Evolutionary conservation across 1,140 invertebrate genomes (phyloP), one percentile per base, ranked within the genome.

Genomic region (Nautilus pompilius): DNA sequence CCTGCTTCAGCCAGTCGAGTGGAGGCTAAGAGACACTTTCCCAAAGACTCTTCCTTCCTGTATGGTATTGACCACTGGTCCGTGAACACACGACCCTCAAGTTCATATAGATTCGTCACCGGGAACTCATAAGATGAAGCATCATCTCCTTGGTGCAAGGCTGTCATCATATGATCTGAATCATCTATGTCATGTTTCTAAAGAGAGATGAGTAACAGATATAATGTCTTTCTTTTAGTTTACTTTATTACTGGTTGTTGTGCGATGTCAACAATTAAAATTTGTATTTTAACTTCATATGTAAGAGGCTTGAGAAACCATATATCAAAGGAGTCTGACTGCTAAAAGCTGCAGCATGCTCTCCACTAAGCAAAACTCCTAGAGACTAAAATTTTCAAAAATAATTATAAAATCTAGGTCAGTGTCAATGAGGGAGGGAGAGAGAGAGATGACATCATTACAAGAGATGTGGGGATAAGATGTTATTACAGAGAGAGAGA

Each of bases 11-110:
- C 80, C 26, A 85, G 68, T 56, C 76, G 76, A n/a, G 80, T 80
- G 51, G 84, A 81, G 54, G 84, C 79, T 51, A 82, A 54, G 20
- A 86, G 71, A 71, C 85, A 86, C 72, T 83, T 84, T 22, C 84
- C 84, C 8, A 86, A 66, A 28, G 84, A 85, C 70, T 87, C 86
- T 61, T 86, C 84, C 66, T 80, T 80, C 62, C 86, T 86, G 70
- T 86, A 87, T 15, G 85, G 85, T 59, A 87, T 86, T n/a, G 83
- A 85, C 85, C 86, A 86, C 46, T 82, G 79, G 60, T 86, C 85
- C n/a, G 82, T 82, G 76, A 85, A 86, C 26, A 86, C 84, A 46
- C 85, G 70, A n/a, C 77, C 76, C 69, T 86, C 84, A 15, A 87
- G 74, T 68, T 86, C 84, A 78, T 85, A 84, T 34, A 86, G 69